phyloP scores from a whole-genome alignment of 1,140 invertebrate genomes.

The Idris sp. region DNA sequence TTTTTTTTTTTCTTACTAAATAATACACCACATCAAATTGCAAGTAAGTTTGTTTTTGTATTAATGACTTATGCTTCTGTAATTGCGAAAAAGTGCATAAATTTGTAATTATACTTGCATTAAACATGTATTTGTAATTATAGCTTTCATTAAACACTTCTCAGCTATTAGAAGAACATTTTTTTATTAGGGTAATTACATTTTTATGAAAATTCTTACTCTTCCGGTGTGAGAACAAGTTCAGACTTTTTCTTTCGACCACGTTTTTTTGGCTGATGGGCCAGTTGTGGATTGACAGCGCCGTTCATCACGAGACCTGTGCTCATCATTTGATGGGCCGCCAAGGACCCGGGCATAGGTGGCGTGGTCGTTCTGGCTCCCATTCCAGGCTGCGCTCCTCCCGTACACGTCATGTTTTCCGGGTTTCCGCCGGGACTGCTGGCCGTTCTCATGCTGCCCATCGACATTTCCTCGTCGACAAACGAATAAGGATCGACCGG shows the following conservation, averaged over 20 bases:
- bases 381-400: constrained; percentile 69
- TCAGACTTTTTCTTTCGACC: constrained; percentile 88
- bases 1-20: no score
- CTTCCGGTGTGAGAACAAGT: constrained; percentile 79
- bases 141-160: no score
- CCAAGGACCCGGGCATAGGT: constrained; percentile 61
- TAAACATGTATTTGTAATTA: no score
- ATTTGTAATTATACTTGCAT: no score
- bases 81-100: no score
- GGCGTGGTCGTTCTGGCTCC: constrained; percentile 72
- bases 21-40: no score
- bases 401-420: constrained; percentile 70
- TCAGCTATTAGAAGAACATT: no score
- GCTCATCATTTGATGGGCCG: constrained; percentile 69
- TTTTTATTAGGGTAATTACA: no score
- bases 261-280: constrained; percentile 87
- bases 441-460: constrained; percentile 73
- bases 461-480: constrained; percentile 85
- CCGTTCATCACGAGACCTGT: constrained; percentile 74
- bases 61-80: no score
- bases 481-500: constrained; percentile 88
- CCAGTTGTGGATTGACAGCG: constrained; percentile 79
- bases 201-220: no score
- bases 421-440: constrained; percentile 73
- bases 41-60: no score